These are phyloP conservation scores for Lycaon pictus DNA, from an alignment of 2,113 vertebrate species.

Conservation along the genomic window DNA sequence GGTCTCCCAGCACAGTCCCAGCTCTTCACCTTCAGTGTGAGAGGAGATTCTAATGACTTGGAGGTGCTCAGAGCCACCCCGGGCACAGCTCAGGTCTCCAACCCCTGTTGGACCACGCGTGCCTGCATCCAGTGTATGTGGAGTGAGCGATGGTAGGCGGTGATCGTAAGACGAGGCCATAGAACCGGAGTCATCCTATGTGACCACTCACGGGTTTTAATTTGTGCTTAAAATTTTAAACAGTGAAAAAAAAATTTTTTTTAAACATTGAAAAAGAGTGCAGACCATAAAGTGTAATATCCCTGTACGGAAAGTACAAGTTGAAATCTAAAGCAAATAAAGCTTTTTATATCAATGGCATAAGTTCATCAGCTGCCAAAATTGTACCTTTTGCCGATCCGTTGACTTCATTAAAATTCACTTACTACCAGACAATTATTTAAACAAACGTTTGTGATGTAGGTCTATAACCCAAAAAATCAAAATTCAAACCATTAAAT, in stretches of 20 bases:
- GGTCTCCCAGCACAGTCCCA: too few relatives aligned
- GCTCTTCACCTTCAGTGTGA: neutral
- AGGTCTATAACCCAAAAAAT: neutral
- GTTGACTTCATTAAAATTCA: neutral
- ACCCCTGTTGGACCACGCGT: rapidly evolving
- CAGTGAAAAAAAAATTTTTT: neutral
- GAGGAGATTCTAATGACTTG: neutral
- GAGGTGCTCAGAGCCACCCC: neutral
- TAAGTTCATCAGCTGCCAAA: neutral
- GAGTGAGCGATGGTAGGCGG: neutral
- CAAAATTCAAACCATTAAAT: neutral
- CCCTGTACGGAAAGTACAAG: neutral
- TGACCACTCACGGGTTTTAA: neutral
- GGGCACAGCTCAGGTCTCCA: neutral
- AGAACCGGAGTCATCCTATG: neutral
- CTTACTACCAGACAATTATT: neutral
- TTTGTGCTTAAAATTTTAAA: neutral
- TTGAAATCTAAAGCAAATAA: neutral
- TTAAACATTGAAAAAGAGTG: neutral
- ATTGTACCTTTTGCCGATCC: neutral
- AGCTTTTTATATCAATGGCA: neutral
- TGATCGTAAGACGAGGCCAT: neutral
- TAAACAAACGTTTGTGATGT: neutral
- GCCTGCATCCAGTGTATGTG: neutral
- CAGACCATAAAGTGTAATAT: neutral